Evolutionary conservation across 2,113 vertebrate genomes (phyloP), one percentile per base, ranked within the genome.

Genomic region (Cyanocitta stelleri): DNA sequence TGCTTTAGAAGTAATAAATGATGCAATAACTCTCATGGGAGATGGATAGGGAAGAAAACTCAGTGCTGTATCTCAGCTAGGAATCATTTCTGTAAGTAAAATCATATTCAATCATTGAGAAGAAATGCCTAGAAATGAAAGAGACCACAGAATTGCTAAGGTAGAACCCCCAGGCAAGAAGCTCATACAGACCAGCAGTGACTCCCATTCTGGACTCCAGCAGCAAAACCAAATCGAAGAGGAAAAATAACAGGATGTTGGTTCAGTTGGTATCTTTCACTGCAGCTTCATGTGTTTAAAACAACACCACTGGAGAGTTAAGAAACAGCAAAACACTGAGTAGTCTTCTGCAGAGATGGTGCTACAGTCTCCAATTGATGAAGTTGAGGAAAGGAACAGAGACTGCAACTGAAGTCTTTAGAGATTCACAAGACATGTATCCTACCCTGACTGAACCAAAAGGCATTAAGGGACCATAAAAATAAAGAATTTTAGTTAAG

Each of bases 1-100:
- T 93, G 82, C 30, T 97, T 93, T 73, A 80, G 71, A 92, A 93
- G 62, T 49, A 91, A 94, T 76, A 89, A 82, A 93, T 72, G 58
- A 90, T 85, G 54, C 46, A 69, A 22, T 90, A 96, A 90, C 29
- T 91, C 82, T 85, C 37, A 46, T 2, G 17, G 71, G 85, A 95
- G 88, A 95, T 30, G n/a, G 62, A 87, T 29, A 52, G 41, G 20
- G 19, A 83, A 88, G 79, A 87, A 76, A 88, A 90, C n/a, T 88
- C 54, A 24, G 51, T 43, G 26, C 58, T 69, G 37, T 58, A 62
- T 62, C 78, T 92, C 72, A 69, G 26, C 63, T 75, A 95, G 82
- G 88, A 95, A 93, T 76, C 17, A 73, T 73, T 89, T 74, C 62
- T 85, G 54, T 80, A 91, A 69, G 75, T 75, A 90, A 94, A 95